Base-by-base conservation (phyloP, 2,113 vertebrate species). In the Scartelaos histophorus region DNA sequence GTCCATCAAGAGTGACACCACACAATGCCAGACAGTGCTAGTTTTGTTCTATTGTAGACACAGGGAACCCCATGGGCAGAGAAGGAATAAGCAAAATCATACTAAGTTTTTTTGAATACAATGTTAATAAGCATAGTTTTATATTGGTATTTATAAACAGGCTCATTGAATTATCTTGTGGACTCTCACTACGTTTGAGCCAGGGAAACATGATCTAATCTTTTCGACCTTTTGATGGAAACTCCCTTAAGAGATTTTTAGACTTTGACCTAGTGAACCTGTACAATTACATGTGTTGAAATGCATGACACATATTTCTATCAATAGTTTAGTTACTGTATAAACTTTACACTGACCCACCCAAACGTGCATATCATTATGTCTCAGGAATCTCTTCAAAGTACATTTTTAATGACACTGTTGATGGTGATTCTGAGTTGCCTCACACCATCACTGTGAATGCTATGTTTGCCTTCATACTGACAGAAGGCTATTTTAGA, bases 401-500 rank as follows among this genome's bases (percentile, higher is more conserved):
- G 56, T 70, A 82, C 38, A 25, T 58, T 25, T 58, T 25, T 58
- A 25, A 58, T 58, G 34, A 61, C 70, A 82, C 29, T 45, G 84
- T 66, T 83, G 83, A 88, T 83, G 78, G 71, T 11, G n/a, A 66
- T 67, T 69, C 62, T 49, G 45, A 78, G 74, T 75, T 72, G 64
- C 62, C 66, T 80, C 81, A 61, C 76, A 74, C 46, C 46, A 69
- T 78, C 78, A 69, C 71, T 81, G 70, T 87, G 75, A 69, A 76
- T 73, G 75, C 87, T 93, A 91, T 93, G 86, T 90, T 89, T 91
- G 82, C 84, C 56, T 74, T 82, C 81, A 82, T 78, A 89, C 87
- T 91, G 89, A 92, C 89, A 81, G 81, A 79, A 76, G 78, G 90
- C 91, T 94, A 93, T 93, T 93, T 93, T 93, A 71, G 91, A 91